A percentile compares a stretch with the other conserved stretches of the same genome.
Conservation (phyloP, 2,797 vertebrate genomes). For the Alcedo quadribrachys region DNA sequence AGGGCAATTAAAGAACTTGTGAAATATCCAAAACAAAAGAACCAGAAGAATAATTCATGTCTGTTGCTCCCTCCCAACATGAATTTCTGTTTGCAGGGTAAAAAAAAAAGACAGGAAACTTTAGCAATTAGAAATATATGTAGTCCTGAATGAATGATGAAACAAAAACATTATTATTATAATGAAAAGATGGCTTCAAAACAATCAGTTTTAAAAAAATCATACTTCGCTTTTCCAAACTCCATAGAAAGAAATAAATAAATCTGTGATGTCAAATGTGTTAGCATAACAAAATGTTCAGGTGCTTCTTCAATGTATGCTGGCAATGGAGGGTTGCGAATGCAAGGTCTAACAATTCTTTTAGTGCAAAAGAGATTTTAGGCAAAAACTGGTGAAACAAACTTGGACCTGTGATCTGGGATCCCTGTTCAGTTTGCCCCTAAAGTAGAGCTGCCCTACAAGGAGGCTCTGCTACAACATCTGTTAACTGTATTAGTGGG, state of each 20-base stretch:
- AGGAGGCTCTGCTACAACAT: rapidly evolving
- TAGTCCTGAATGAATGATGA: neutral
- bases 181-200: neutral
- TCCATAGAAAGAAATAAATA: neutral
- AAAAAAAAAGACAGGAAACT: neutral
- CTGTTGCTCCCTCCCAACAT: neutral
- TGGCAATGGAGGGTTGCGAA: neutral
- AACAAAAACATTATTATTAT: neutral
- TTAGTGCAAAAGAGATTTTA: neutral
- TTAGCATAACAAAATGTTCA: neutral
- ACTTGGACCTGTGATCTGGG: rapidly evolving
- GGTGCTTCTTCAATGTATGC: neutral
- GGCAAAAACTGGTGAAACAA: neutral
- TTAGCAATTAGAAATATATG: neutral
- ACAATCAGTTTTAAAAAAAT: neutral
- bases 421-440: neutral
- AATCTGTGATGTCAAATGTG: neutral
- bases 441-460: rapidly evolving
- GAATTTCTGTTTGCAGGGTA: neutral
- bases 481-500: neutral
- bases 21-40: neutral
- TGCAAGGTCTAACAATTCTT: neutral
- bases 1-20: conserved; percentile 10
- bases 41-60: neutral
- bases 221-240: neutral